Percentiles rank a stretch among this genome's conserved stretches.
Evolutionary conservation across 2,797 vertebrate species (phyloP).

Genomic region (Pygocentrus nattereri): DNA sequence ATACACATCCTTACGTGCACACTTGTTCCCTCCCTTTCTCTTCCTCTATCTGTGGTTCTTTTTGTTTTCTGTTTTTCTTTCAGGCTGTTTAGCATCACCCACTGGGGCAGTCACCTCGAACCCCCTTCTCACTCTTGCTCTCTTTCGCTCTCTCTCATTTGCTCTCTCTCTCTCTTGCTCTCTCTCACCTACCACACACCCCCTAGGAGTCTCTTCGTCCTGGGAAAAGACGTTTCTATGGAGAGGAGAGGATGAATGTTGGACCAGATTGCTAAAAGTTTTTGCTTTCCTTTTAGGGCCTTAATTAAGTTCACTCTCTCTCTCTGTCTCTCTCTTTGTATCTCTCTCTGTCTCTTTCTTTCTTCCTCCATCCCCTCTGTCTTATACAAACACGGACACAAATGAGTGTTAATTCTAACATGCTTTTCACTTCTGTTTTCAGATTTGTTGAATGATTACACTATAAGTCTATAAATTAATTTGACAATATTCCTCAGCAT

Average conservation of each 20-base stretch:
- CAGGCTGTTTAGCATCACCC: conserved; percentile 28
- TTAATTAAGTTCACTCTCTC: conserved; percentile 35
- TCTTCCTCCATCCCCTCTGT: background rate
- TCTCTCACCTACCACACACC: conserved; percentile 21
- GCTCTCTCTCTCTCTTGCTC: background rate
- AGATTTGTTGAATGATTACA: background rate
- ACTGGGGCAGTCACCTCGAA: conserved; percentile 33
- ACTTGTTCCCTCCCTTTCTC: background rate
- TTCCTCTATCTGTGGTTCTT: background rate
- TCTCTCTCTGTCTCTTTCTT: background rate
- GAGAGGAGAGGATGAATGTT: conserved; percentile 57
- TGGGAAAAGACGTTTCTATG: conserved; percentile 62
- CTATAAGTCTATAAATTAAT: background rate
- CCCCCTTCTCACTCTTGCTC: background rate
- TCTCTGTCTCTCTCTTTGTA: background rate
- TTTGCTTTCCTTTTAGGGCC: conserved; percentile 34
- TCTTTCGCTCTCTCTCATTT: background rate
- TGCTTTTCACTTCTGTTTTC: background rate
- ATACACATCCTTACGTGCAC: too few species aligned
- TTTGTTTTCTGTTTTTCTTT: background rate
- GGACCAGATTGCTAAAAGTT: conserved; percentile 49
- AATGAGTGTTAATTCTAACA: background rate
- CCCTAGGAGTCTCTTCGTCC: conserved; percentile 49
- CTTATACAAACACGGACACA: conserved; percentile 1
- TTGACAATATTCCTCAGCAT: background rate